phyloP scores from a whole-genome alignment of 2,888 invertebrate species.

The Epinotia nisella region DNA sequence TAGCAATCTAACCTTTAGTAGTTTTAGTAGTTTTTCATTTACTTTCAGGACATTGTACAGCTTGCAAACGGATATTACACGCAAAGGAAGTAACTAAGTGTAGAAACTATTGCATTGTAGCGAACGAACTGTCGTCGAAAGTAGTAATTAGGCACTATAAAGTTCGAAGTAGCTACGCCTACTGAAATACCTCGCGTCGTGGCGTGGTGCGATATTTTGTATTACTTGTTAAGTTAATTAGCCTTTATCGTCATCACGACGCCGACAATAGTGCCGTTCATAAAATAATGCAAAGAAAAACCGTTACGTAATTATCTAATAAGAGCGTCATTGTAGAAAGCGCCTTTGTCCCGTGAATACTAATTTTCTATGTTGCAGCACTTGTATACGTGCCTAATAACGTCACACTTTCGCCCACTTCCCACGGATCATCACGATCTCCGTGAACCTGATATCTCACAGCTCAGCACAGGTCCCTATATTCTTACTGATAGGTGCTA shows the following conservation, averaged over 20 bases:
- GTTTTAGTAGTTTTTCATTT: too few relatives aligned
- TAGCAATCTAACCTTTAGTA: too few relatives aligned
- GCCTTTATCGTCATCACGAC: slow-evolving; percentile 28
- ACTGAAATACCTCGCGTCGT: background rate
- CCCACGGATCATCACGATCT: slow-evolving; percentile 34
- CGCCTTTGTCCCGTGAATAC: slow-evolving; percentile 50
- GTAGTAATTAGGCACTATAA: background rate
- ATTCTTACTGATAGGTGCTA: background rate
- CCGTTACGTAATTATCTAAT: slow-evolving; percentile 51
- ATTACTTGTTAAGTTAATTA: slow-evolving; percentile 41
- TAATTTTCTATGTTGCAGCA: slow-evolving; percentile 47
- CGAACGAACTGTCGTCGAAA: background rate
- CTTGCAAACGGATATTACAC: background rate
- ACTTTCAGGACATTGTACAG: too few relatives aligned
- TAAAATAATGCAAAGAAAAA: slow-evolving; percentile 47
- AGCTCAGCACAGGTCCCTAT: background rate
- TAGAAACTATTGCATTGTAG: background rate
- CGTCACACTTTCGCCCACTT: slow-evolving; percentile 47
- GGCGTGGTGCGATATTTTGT: slow-evolving; percentile 9
- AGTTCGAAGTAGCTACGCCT: background rate
- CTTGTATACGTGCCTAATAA: slow-evolving; percentile 43
- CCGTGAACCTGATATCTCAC: slow-evolving; percentile 13
- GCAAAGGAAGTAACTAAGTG: background rate
- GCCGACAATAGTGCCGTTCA: slow-evolving; percentile 36
- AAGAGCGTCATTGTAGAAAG: slow-evolving; percentile 53